Percentiles rank a stretch among this genome's conserved stretches.
These are phyloP conservation scores for Dicentrarchus labrax DNA, from an alignment of 2,113 vertebrate species.

Conservation along the genomic window DNA sequence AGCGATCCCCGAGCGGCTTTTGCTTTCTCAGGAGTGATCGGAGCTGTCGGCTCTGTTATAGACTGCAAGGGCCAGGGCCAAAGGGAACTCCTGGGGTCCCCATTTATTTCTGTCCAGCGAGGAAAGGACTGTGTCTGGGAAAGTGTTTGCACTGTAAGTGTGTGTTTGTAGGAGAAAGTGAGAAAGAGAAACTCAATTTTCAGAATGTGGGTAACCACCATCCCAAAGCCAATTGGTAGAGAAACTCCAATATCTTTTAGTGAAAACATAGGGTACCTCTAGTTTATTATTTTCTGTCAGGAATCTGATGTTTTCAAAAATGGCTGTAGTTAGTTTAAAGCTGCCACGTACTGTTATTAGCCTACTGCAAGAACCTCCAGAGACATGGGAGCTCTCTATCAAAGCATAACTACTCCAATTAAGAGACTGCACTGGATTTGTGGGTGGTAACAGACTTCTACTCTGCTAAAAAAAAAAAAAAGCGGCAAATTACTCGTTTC, in stretches of 20 bases:
- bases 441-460: constrained; percentile 53
- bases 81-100: constrained; percentile 72
- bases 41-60: constrained; percentile 68
- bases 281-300: constrained; percentile 80
- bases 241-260: constrained; percentile 69
- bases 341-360: constrained; percentile 72
- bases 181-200: constrained; percentile 72
- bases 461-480: constrained; percentile 53
- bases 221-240: constrained; percentile 63
- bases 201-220: constrained; percentile 71
- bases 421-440: constrained; percentile 57
- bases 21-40: constrained; percentile 80
- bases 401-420: constrained; percentile 74
- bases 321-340: constrained; percentile 70
- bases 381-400: constrained; percentile 67
- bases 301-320: constrained; percentile 67
- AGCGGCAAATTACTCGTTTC: constrained; percentile 60
- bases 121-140: constrained; percentile 44
- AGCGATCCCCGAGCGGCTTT: constrained; percentile 80
- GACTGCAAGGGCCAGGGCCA: constrained; percentile 63
- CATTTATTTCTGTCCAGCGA: constrained; percentile 67
- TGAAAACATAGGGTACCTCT: constrained; percentile 57
- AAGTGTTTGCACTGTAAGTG: constrained; percentile 56
- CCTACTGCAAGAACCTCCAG: constrained; percentile 61
- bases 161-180: constrained; percentile 58